These are phyloP conservation scores for Serrognathus titanus DNA, from an alignment of 2,888 invertebrate genomes.

Conservation along the genomic window DNA sequence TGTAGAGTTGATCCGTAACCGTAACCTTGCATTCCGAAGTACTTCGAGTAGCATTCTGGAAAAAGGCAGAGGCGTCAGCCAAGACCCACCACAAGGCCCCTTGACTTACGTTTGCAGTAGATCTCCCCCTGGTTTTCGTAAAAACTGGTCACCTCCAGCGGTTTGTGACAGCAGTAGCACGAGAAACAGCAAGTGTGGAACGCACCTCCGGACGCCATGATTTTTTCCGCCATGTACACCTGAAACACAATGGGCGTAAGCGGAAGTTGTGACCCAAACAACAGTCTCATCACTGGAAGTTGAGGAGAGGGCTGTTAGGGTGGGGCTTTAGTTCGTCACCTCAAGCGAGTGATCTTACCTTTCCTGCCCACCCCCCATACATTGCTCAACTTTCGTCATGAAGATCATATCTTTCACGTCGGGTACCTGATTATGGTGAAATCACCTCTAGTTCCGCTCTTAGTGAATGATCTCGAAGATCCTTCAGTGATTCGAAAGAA, in stretches of 20 bases:
- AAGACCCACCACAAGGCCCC: neutral
- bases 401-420: no score
- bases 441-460: no score
- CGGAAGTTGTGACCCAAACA: no score
- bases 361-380: no score
- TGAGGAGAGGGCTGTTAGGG: no score
- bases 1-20: constrained; percentile 44
- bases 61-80: constrained; percentile 2
- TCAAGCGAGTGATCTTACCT: no score
- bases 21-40: constrained; percentile 51
- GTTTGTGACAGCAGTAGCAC: constrained; percentile 52
- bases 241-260: constrained; percentile 16
- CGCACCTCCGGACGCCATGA: constrained; percentile 47
- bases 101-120: constrained; percentile 52
- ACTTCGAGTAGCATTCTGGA: constrained; percentile 51
- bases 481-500: no score
- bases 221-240: constrained; percentile 45
- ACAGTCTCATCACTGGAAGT: no score
- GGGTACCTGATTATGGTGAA: no score
- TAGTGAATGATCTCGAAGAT: no score
- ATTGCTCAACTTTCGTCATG: neutral
- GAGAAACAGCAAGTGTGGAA: constrained; percentile 54
- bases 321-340: no score
- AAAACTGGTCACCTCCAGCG: constrained; percentile 49
- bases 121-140: constrained; percentile 53